A percentile compares a stretch with the other conserved stretches of the same genome.
Conservation (phyloP, 92 coral and sea anemone species). For the Actinernus sp. region DNA sequence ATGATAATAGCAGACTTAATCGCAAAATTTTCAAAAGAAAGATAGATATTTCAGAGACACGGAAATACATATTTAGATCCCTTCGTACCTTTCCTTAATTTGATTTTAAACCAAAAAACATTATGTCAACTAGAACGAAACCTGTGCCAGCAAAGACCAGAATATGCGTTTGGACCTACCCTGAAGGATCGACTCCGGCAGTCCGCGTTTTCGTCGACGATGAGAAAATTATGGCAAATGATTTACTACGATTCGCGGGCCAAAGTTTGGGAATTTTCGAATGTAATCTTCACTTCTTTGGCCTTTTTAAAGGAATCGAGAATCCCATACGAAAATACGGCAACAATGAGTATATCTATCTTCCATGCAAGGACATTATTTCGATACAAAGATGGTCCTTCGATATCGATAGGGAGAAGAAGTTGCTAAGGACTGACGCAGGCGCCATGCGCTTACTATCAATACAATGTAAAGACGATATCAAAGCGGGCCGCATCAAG, state of each 20-base stretch:
- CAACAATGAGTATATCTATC: constrained; percentile 65
- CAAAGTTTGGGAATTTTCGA: constrained; percentile 64
- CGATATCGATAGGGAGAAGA: constrained; percentile 83
- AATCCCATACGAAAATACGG: constrained; percentile 82
- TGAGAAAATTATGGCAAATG: constrained; percentile 73
- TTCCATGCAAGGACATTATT: constrained; percentile 83
- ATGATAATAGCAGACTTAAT: too few relatives aligned
- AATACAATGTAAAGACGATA: constrained; percentile 73
- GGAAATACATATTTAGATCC: too few relatives aligned
- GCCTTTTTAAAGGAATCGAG: constrained; percentile 82
- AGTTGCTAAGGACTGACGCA: constrained; percentile 71
- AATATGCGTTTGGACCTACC: constrained; percentile 89
- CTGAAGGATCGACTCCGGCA: constrained; percentile 85
- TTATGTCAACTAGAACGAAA: too few relatives aligned
- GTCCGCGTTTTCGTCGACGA: constrained; percentile 78
- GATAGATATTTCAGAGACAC: too few relatives aligned
- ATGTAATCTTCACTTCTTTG: constrained; percentile 75
- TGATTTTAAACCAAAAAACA: too few relatives aligned
- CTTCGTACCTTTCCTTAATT: too few relatives aligned
- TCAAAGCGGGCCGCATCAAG: constrained; percentile 72
- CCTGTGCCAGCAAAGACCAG: constrained; percentile 73
- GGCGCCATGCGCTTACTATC: constrained; percentile 78
- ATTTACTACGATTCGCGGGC: constrained; percentile 75
- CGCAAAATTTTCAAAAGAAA: too few relatives aligned
- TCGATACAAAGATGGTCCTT: constrained; percentile 95